These are phyloP conservation scores for Ricordea florida DNA, from an alignment of 92 coral and sea anemone species.

Conservation along the genomic window DNA sequence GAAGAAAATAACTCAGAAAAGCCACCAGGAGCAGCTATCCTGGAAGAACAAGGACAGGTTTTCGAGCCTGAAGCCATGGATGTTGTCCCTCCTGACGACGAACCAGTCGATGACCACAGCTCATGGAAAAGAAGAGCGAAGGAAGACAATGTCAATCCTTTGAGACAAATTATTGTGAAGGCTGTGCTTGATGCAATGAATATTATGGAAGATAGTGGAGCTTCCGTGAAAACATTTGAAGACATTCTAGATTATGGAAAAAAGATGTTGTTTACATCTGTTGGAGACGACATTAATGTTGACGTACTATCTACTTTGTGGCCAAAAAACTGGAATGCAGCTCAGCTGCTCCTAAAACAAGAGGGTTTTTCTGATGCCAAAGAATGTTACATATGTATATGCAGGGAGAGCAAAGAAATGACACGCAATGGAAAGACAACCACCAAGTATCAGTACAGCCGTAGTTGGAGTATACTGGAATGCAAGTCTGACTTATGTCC, in stretches of 20 bases:
- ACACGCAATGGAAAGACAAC: constrained; percentile 34
- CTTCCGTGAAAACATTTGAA: constrained; percentile 67
- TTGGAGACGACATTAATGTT: constrained; percentile 33
- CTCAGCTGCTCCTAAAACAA: constrained; percentile 52
- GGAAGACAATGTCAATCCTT: constrained; percentile 43
- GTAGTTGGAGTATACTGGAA: constrained; percentile 54
- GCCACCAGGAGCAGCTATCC: neutral
- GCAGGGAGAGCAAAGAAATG: constrained; percentile 36
- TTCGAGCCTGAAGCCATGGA: neutral
- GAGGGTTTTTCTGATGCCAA: constrained; percentile 63
- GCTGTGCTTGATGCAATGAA: constrained; percentile 62
- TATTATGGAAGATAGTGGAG: constrained; percentile 51
- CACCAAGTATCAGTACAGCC: constrained; percentile 38
- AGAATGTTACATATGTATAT: constrained; percentile 59
- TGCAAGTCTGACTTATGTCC: constrained; percentile 34
- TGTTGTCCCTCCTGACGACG: neutral
- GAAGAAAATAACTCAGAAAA: neutral
- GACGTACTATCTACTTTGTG: constrained; percentile 56
- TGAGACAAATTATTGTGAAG: constrained; percentile 53
- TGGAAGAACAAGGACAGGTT: neutral
- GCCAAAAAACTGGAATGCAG: constrained; percentile 67
- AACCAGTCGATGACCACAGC: constrained; percentile 4
- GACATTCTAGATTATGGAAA: constrained; percentile 67
- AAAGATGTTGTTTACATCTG: constrained; percentile 18
- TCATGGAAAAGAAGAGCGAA: too few relatives aligned